Evolutionary conservation across 2,113 vertebrate species (phyloP).

Genomic region (Condylura cristata): DNA sequence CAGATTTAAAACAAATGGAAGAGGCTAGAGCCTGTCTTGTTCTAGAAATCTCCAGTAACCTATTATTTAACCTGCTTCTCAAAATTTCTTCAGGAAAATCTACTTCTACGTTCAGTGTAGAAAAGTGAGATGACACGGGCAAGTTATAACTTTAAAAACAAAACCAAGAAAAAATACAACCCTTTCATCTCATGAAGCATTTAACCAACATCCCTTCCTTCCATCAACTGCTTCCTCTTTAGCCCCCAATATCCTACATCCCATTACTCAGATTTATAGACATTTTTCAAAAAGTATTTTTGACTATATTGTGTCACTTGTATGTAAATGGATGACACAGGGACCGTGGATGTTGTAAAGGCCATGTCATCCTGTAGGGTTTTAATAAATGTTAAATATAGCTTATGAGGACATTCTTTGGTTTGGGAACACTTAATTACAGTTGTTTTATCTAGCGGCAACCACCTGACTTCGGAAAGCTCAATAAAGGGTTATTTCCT

Average conservation of each 20-base stretch:
- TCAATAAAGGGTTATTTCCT: neutral
- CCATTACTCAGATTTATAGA: neutral
- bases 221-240: neutral
- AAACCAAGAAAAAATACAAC: neutral
- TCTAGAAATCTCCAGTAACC: neutral
- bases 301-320: neutral
- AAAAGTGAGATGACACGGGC: neutral
- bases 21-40: neutral
- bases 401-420: constrained; percentile 56
- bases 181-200: neutral
- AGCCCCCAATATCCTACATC: neutral
- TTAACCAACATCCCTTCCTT: neutral
- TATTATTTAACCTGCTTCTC: neutral
- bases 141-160: constrained; percentile 41
- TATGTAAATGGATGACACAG: neutral
- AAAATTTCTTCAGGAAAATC: constrained; percentile 25
- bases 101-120: constrained; percentile 23
- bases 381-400: constrained; percentile 37
- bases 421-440: constrained; percentile 6
- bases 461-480: constrained; percentile 4
- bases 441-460: constrained; percentile 14
- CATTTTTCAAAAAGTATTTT: neutral
- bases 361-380: neutral
- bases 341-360: neutral
- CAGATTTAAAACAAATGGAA: neutral